Evolutionary conservation across 1,140 invertebrate genomes (phyloP).

Genomic region (Drosophila navojoa): DNA sequence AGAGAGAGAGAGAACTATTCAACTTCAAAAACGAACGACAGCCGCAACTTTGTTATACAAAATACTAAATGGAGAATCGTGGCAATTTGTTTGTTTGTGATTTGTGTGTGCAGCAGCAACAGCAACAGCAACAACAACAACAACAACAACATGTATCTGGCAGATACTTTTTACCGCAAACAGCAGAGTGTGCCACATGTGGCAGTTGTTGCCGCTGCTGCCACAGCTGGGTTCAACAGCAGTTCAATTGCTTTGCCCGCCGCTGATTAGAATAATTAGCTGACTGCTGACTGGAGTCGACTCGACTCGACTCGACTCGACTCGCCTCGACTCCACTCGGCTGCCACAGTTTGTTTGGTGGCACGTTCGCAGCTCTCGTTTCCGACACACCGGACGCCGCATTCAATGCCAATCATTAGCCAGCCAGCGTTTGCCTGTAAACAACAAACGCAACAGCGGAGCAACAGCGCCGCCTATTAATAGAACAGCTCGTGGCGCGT

Average conservation of each 20-base stretch:
- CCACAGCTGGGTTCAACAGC: slow-evolving; percentile 62
- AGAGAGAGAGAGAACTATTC: slow-evolving; percentile 2
- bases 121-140: slow-evolving; percentile 4
- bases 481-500: slow-evolving; percentile 40
- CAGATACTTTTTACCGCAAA: slow-evolving; percentile 31
- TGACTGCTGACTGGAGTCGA: slow-evolving; percentile 11
- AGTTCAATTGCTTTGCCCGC: slow-evolving; percentile 64
- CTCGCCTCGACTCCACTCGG: slow-evolving; percentile 6
- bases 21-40: slow-evolving; percentile 25
- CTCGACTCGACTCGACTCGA: neutral
- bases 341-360: slow-evolving; percentile 50
- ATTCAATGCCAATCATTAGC: slow-evolving; percentile 58
- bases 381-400: slow-evolving; percentile 11
- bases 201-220: slow-evolving; percentile 13
- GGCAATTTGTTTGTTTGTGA: slow-evolving; percentile 66
- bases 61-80: slow-evolving; percentile 44
- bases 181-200: slow-evolving; percentile 35
- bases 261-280: slow-evolving; percentile 69
- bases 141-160: slow-evolving; percentile 47
- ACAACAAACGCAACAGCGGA: slow-evolving; percentile 17
- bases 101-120: slow-evolving; percentile 25
- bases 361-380: slow-evolving; percentile 52
- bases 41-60: slow-evolving; percentile 67
- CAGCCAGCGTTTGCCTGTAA: slow-evolving; percentile 34
- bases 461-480: slow-evolving; percentile 49